Evolutionary conservation across 2,797 vertebrate species (phyloP).

Genomic region (Syngnathus acus): DNA sequence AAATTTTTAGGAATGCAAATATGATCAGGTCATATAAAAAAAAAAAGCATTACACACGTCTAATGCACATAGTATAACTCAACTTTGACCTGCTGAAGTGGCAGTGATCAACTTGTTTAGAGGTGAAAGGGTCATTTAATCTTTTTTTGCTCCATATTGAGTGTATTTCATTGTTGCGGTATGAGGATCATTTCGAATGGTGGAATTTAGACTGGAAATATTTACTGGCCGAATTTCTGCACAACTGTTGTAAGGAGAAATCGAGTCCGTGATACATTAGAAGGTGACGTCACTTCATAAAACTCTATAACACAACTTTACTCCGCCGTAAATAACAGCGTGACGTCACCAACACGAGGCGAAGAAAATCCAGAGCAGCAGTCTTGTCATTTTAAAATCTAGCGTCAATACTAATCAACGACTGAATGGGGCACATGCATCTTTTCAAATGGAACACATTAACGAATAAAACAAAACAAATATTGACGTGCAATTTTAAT

Average conservation of each 20-base stretch:
- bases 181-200: neutral
- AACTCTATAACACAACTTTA: neutral
- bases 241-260: neutral
- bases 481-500: neutral
- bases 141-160: neutral
- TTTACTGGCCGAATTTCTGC: neutral
- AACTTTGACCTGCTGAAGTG: neutral
- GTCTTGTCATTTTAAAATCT: neutral
- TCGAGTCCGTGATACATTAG: neutral
- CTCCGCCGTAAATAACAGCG: neutral
- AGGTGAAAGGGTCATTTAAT: neutral
- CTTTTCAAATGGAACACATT: neutral
- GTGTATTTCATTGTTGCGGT: neutral
- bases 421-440: neutral
- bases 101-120: slow-evolving; percentile 7
- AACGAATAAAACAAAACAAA: neutral
- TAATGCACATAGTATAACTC: neutral
- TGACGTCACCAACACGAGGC: neutral
- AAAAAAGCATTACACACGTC: neutral
- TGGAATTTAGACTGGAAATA: neutral
- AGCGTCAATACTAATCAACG: neutral
- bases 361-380: neutral
- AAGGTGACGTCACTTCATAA: neutral
- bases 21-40: neutral
- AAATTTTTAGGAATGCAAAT: neutral